Evolutionary conservation across 2,888 invertebrate species (phyloP).

Genomic region (Diaphora mendica): DNA sequence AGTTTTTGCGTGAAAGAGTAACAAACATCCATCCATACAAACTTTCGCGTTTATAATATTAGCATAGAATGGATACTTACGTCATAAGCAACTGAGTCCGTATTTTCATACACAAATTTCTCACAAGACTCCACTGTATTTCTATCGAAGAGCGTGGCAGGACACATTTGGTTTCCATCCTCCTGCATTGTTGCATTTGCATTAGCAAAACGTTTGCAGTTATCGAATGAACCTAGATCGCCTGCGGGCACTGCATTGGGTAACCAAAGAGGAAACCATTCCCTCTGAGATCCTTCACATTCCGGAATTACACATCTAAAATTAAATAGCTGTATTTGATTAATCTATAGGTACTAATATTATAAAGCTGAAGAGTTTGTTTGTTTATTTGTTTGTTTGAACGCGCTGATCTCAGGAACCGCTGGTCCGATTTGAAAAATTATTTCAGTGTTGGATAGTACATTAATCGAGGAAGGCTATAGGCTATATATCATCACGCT

Average conservation of each 20-base stretch:
- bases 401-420: no score
- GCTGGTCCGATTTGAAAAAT: no score
- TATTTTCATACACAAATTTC: slow-evolving; percentile 66
- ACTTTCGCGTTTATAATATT: no score
- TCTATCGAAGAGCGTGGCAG: slow-evolving; percentile 64
- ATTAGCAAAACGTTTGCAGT: slow-evolving; percentile 76
- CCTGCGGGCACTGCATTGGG: slow-evolving; percentile 73
- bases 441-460: no score
- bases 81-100: slow-evolving; percentile 71
- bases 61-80: no score
- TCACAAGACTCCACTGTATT: slow-evolving; percentile 56
- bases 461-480: no score
- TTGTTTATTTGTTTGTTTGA: no score
- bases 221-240: slow-evolving; percentile 64
- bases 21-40: no score
- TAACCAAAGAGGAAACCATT: slow-evolving; percentile 77
- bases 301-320: slow-evolving; percentile 68
- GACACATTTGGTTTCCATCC: slow-evolving; percentile 53
- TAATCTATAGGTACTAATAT: no score
- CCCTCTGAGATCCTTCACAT: slow-evolving; percentile 59
- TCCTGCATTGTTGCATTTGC: slow-evolving; percentile 17
- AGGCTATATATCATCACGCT: no score
- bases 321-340: not conserved
- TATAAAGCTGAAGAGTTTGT: no score
- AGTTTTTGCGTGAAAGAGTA: no score